Percentiles rank a stretch among this genome's conserved stretches.
Evolutionary conservation across 2,113 vertebrate genomes (phyloP).

Genomic region (Epinephelus moara): DNA sequence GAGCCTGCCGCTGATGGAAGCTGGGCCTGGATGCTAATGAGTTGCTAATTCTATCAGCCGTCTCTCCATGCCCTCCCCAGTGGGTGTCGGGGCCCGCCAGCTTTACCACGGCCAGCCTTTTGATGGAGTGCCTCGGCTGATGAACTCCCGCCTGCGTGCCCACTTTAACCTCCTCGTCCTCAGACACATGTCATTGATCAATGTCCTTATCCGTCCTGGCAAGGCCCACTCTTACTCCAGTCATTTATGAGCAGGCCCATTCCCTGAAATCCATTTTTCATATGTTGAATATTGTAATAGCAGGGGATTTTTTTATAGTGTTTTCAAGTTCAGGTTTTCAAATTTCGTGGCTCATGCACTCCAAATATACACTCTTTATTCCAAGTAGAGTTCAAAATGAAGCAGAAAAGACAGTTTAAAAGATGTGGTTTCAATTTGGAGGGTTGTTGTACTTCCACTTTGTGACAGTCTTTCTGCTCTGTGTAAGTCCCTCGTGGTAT

Average conservation of each 20-base stretch:
- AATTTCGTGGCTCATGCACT: not conserved
- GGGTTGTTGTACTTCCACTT: not conserved
- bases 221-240: constrained; percentile 10
- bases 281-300: constrained; percentile 26
- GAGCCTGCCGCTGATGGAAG: constrained; percentile 59
- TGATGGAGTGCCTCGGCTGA: constrained; percentile 69
- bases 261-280: constrained; percentile 32
- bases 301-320: not conserved
- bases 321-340: constrained; percentile 9
- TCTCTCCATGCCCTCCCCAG: constrained; percentile 51
- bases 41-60: constrained; percentile 78
- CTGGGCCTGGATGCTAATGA: constrained; percentile 76
- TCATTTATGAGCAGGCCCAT: constrained; percentile 40
- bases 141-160: constrained; percentile 59
- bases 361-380: not conserved
- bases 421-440: not conserved
- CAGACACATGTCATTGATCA: constrained; percentile 65
- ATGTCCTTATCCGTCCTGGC: constrained; percentile 47
- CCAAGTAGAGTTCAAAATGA: not conserved
- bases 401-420: not conserved
- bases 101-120: constrained; percentile 54
- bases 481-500: constrained; percentile 27
- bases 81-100: constrained; percentile 54
- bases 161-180: constrained; percentile 65
- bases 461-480: constrained; percentile 24